phyloP scores from a whole-genome alignment of 2,888 invertebrate species.

The Bellardia pandia region DNA sequence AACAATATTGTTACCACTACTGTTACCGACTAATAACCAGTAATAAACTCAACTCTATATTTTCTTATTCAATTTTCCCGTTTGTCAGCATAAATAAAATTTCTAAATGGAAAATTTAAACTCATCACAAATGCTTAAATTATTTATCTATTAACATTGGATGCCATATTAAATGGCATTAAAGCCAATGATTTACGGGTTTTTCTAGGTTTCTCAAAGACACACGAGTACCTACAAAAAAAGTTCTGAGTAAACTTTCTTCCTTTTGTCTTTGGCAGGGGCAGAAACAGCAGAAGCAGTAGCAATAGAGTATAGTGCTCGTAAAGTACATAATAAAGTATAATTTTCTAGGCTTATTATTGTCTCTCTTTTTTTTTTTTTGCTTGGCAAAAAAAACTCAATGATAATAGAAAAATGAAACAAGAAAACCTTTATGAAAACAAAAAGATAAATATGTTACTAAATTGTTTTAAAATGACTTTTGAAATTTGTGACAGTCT shows the following conservation, averaged over 20 bases:
- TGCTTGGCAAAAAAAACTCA: background rate
- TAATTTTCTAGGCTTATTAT: conserved; percentile 12
- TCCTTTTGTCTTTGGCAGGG: background rate
- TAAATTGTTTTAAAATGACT: conserved; percentile 61
- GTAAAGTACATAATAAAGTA: conserved; percentile 46
- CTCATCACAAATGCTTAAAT: conserved; percentile 3
- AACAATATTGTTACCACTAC: too few relatives aligned
- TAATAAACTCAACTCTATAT: background rate
- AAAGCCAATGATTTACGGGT: background rate
- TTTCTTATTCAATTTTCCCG: background rate
- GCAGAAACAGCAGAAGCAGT: background rate
- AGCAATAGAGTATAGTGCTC: background rate
- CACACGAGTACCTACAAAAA: background rate
- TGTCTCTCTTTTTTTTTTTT: background rate
- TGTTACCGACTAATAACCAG: too few relatives aligned
- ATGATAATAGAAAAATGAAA: conserved; percentile 3
- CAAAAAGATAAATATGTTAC: background rate
- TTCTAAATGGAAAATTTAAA: background rate
- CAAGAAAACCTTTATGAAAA: background rate
- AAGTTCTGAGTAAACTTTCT: background rate
- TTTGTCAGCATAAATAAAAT: conserved; percentile 12
- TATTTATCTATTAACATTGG: conserved; percentile 16
- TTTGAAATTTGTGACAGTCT: conserved; percentile 48
- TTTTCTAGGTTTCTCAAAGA: background rate
- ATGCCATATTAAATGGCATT: conserved; percentile 2